phyloP scores from a whole-genome alignment of 2,888 invertebrate species.

The Oxystoma pomonae region DNA sequence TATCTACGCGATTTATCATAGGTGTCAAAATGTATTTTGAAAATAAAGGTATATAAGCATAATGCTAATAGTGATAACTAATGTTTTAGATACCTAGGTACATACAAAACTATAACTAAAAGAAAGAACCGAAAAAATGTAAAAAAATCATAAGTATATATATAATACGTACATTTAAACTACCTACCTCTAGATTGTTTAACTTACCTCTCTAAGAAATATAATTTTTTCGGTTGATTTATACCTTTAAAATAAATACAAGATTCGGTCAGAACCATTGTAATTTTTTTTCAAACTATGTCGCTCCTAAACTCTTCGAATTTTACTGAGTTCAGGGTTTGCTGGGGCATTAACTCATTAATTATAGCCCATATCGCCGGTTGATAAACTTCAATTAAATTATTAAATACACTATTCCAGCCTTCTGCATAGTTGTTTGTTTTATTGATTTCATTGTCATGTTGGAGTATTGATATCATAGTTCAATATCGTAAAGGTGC shows the following conservation, averaged over 20 bases:
- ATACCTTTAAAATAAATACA: too few relatives aligned
- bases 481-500: background rate
- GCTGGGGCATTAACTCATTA: background rate
- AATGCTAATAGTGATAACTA: background rate
- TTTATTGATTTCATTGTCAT: background rate
- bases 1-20: too few relatives aligned
- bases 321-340: background rate
- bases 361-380: background rate
- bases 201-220: background rate
- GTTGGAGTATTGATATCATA: background rate
- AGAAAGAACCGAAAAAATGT: background rate
- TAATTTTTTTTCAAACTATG: background rate
- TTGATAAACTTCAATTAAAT: background rate
- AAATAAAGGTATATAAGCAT: too few relatives aligned
- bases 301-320: background rate
- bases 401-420: background rate
- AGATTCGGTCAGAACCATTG: too few relatives aligned
- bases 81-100: background rate
- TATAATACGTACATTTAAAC: background rate
- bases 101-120: background rate
- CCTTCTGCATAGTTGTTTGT: background rate
- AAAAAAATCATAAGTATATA: background rate
- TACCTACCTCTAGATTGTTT: background rate
- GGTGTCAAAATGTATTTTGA: too few relatives aligned
- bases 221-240: background rate